Percentiles rank a stretch among this genome's conserved stretches.
Evolutionary conservation across 2,797 vertebrate species (phyloP).

Genomic region (Eurystomus glaucurus): DNA sequence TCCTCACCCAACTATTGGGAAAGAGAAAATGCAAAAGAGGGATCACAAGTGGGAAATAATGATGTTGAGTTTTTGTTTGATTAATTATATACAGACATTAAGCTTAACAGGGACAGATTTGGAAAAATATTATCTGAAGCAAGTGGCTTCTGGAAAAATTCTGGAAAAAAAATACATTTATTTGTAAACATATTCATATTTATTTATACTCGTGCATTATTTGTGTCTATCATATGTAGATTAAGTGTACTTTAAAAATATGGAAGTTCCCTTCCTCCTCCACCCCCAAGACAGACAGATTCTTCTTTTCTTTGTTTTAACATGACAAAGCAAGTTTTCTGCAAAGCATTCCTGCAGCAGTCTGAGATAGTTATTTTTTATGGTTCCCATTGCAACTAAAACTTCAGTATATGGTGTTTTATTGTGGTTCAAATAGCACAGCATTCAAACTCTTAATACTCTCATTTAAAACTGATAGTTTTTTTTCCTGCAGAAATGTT

Average conservation of each 20-base stretch:
- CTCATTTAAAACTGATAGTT: not conserved
- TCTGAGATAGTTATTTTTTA: not conserved
- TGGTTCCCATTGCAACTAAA: not conserved
- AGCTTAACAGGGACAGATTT: not conserved
- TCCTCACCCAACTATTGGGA: not conserved
- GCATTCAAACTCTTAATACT: not conserved
- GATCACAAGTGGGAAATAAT: not conserved
- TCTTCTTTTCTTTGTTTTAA: not conserved
- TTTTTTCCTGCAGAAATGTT: not conserved
- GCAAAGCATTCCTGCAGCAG: not conserved
- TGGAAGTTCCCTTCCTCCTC: not conserved
- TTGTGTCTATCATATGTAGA: not conserved
- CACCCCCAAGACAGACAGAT: not conserved
- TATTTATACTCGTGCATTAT: not conserved
- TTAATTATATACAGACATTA: not conserved
- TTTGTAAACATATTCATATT: not conserved
- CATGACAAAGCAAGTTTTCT: not conserved
- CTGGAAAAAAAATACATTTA: not conserved
- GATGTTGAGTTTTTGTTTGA: not conserved
- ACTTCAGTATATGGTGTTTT: not conserved
- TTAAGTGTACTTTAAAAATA: not conserved
- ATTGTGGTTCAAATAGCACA: not conserved
- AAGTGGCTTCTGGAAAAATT: not conserved
- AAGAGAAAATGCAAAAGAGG: not conserved
- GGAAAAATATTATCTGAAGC: not conserved